Evolutionary conservation across 2,113 vertebrate species (phyloP), one percentile per base, ranked within the genome.

Genomic region (Nesoenas mayeri): DNA sequence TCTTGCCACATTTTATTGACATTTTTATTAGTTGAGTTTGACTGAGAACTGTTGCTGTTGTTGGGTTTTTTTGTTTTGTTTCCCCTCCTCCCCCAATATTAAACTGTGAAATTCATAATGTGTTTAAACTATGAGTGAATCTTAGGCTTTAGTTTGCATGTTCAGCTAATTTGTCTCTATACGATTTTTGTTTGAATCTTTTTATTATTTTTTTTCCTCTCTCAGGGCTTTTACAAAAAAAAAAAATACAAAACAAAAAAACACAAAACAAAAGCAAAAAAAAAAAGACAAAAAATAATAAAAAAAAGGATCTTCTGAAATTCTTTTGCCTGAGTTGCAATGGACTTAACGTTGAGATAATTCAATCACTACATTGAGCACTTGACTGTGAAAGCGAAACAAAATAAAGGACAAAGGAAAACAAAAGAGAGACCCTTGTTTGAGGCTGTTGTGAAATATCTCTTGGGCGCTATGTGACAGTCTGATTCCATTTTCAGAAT

Each of bases 21-120:
- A 94, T 98, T 98, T 96, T 98, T 98, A 98, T 97, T 98, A 98
- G 98, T 97, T 97, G 97, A 97, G 89, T 97, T 98, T 98, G 97
- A 97, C 96, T 97, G 97, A 98, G 95, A 98, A 95, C 96, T 91
- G 61, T 94, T 96, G 96, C 97, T 98, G 91, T 95, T 97, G 96
- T 97, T 97, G 97, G 95, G 92, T 85, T 73, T 56, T 10, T 66
- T 38, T 66, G 11, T 83, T 70, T 94, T 77, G 79, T 96, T 94
- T 80, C 85, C 96, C 89, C 85, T 75, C 71, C 40, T 94, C 81
- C 97, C 95, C 93, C 86, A 94, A 96, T 98, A 98, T 98, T 98
- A 99, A 99, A 99, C 99, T 99, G 99, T 99, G 99, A 99, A 99
- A 98, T 98, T 96, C 97, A 98, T 98, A 98, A 98, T 98, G 98